phyloP scores from a whole-genome alignment of 2,888 invertebrate species.

The Clivina fossor region DNA sequence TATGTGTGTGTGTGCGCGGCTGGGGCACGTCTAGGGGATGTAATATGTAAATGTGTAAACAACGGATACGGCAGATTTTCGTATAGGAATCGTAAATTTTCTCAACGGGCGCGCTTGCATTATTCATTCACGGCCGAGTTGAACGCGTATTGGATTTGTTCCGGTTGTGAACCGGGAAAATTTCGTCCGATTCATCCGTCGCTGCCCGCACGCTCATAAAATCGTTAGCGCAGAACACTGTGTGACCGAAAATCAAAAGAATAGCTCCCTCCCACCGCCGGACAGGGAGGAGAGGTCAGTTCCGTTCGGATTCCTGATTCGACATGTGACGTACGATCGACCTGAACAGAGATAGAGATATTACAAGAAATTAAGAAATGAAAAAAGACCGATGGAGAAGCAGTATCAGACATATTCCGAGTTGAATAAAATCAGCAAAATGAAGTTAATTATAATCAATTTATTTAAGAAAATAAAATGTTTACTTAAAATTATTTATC shows the following conservation, averaged over 20 bases:
- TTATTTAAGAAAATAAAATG: no score
- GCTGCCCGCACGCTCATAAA: constrained; percentile 21
- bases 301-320: not conserved
- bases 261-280: no score
- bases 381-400: no score
- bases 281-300: not conserved
- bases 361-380: no score
- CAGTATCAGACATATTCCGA: no score
- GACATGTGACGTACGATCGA: not conserved
- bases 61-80: constrained; percentile 28
- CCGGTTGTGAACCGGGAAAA: constrained; percentile 25
- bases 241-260: no score
- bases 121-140: constrained; percentile 29
- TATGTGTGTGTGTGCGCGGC: not conserved
- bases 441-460: no score
- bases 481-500: no score
- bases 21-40: constrained; percentile 14
- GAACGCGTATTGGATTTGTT: constrained; percentile 30
- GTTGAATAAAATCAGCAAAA: no score
- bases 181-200: no score
- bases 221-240: no score
- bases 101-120: constrained; percentile 26
- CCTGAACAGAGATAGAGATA: no score
- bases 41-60: constrained; percentile 29
- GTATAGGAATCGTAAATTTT: constrained; percentile 29